phyloP scores from a whole-genome alignment of 2,113 vertebrate species.

The Elephas maximus region DNA sequence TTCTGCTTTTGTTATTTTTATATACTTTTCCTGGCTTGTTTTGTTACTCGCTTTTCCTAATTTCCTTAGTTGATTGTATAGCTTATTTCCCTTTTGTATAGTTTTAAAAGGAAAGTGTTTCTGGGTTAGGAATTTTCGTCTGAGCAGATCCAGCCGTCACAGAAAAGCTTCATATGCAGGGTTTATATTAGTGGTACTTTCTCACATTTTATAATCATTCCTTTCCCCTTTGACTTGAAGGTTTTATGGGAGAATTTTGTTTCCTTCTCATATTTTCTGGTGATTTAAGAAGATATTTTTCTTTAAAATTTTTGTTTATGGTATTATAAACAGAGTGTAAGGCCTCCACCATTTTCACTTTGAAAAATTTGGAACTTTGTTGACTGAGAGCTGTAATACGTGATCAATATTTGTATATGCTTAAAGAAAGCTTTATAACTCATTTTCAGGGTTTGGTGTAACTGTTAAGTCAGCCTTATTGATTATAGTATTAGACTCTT shows the following conservation, averaged over 20 bases:
- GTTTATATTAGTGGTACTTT: background rate
- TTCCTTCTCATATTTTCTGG: background rate
- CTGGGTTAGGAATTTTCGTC: background rate
- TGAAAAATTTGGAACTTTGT: background rate
- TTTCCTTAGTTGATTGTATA: background rate
- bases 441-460: background rate
- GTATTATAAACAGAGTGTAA: background rate
- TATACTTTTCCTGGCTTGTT: background rate
- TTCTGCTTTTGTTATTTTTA: background rate
- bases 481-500: background rate
- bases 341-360: background rate
- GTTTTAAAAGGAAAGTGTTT: background rate
- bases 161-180: background rate
- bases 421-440: background rate
- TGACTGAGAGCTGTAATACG: background rate
- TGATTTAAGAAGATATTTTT: background rate
- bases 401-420: background rate
- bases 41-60: background rate
- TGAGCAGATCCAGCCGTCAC: background rate
- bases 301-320: background rate
- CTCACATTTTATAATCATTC: background rate
- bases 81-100: background rate
- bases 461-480: background rate
- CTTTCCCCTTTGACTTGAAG: background rate
- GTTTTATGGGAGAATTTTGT: background rate